Conservation (phyloP, 1,140 invertebrate species). For the Drosophila triauraria region DNA sequence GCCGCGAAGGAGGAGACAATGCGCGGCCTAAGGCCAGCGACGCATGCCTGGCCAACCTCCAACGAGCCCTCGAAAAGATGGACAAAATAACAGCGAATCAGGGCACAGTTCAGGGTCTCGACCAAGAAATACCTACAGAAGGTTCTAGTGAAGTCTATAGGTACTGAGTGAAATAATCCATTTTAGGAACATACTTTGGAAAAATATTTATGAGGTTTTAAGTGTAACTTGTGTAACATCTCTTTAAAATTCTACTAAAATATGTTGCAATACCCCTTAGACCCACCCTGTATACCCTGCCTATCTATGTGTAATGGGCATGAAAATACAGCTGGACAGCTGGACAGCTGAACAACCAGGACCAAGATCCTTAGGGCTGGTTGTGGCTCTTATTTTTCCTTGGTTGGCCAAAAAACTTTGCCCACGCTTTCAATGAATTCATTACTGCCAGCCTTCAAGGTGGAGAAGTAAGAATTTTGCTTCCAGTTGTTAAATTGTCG, state of each 20-base stretch:
- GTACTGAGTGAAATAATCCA: fast-evolving
- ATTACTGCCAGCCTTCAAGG: conserved; percentile 60
- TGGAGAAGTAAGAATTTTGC: conserved; percentile 58
- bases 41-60: conserved; percentile 51
- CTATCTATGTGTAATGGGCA: neutral
- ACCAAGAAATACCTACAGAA: neutral
- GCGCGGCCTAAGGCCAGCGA: conserved; percentile 56
- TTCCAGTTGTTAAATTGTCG: conserved; percentile 73
- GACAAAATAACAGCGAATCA: neutral
- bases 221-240: neutral
- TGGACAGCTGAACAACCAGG: conserved; percentile 18
- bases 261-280: neutral
- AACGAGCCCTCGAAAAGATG: conserved; percentile 20
- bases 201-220: neutral
- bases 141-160: too few relatives aligned
- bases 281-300: neutral
- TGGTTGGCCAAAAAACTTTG: conserved; percentile 55
- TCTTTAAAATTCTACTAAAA: neutral
- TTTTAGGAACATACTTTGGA: neutral
- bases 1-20: conserved; percentile 28
- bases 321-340: neutral
- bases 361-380: conserved; percentile 44
- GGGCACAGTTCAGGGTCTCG: neutral
- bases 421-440: conserved; percentile 71
- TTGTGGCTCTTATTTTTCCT: conserved; percentile 25